A percentile compares a stretch with the other conserved stretches of the same genome.
phyloP scores from a whole-genome alignment of 2,113 vertebrate genomes.

The Onychorhynchus coronatus region DNA sequence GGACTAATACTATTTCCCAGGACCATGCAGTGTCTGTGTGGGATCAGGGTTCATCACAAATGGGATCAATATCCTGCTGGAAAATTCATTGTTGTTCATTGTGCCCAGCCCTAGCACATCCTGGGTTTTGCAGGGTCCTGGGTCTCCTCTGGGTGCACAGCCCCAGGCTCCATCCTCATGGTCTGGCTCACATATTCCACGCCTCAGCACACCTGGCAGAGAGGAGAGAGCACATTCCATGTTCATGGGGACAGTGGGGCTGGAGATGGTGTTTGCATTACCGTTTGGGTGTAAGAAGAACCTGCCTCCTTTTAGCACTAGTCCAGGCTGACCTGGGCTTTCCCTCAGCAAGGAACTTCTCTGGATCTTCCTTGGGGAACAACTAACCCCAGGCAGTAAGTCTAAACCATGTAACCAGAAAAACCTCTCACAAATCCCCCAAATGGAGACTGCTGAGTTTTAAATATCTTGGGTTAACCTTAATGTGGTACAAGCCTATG shows the following conservation, averaged over 20 bases:
- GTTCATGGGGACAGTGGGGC: background rate
- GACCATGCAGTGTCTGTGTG: accelerated
- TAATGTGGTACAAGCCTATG: background rate
- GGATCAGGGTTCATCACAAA: background rate
- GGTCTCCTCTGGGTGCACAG: background rate
- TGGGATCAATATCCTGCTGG: background rate
- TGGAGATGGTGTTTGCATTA: background rate
- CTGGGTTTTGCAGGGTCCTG: background rate
- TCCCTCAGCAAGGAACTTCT: background rate
- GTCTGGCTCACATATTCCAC: background rate
- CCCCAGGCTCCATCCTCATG: background rate
- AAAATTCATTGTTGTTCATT: background rate
- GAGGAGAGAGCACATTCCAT: background rate
- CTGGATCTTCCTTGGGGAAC: background rate
- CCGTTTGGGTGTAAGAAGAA: background rate
- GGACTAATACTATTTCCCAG: background rate
- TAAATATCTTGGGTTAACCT: conserved; percentile 26
- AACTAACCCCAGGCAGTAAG: background rate
- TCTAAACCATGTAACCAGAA: background rate
- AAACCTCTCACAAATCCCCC: conserved; percentile 6
- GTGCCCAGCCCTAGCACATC: accelerated
- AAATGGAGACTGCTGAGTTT: background rate
- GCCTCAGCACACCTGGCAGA: background rate
- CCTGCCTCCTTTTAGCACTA: background rate
- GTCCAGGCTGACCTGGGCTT: background rate